phyloP scores from a whole-genome alignment of 2,888 invertebrate genomes.

The Lissonota sp. region DNA sequence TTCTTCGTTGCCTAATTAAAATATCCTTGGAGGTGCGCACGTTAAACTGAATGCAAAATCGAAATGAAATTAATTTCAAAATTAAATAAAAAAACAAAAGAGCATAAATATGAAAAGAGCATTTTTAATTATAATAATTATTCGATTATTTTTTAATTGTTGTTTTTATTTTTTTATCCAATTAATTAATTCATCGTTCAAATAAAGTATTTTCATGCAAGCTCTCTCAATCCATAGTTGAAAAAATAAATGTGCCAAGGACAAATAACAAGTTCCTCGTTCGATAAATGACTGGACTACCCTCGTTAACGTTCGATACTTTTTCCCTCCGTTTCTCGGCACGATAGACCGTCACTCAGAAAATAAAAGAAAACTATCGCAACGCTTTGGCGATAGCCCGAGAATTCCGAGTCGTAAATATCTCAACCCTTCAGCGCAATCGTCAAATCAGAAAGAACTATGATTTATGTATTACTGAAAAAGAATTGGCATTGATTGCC shows the following conservation, averaged over 20 bases:
- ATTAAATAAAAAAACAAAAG: no score
- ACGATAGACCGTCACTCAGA: constrained; percentile 23
- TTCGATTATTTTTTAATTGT: background rate
- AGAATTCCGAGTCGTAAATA: constrained; percentile 41
- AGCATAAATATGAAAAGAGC: no score
- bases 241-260: constrained; percentile 31
- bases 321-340: constrained; percentile 24
- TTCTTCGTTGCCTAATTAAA: no score
- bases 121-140: background rate
- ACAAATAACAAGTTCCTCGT: constrained; percentile 43
- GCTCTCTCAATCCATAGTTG: constrained; percentile 12
- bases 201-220: background rate
- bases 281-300: constrained; percentile 52
- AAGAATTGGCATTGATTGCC: constrained; percentile 28
- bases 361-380: constrained; percentile 20
- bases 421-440: constrained; percentile 19
- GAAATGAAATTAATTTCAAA: no score
- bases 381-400: constrained; percentile 8
- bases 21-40: no score
- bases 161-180: background rate
- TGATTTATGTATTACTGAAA: constrained; percentile 46
- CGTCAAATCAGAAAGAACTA: constrained; percentile 31
- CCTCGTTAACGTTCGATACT: constrained; percentile 21
- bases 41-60: no score
- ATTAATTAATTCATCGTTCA: background rate